These are phyloP conservation scores for Kryptopterus vitreolus DNA, from an alignment of 2,797 vertebrate genomes.

Conservation along the genomic window DNA sequence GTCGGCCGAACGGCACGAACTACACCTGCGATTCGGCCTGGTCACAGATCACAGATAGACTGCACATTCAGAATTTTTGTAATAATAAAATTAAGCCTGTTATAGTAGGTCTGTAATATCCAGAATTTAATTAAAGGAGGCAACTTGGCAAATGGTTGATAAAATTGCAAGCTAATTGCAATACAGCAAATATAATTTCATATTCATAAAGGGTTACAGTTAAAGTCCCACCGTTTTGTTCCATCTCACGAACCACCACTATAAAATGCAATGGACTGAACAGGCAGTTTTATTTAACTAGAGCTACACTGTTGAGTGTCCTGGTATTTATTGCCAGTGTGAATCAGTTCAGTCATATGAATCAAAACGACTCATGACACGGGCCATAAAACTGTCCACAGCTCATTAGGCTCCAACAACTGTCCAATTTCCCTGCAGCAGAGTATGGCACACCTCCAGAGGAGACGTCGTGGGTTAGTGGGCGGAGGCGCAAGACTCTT, in stretches of 20 bases:
- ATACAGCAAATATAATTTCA: conserved; percentile 13
- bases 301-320: conserved; percentile 12
- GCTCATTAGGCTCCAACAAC: conserved; percentile 49
- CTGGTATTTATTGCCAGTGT: conserved; percentile 39
- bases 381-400: conserved; percentile 49
- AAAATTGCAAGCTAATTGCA: conserved; percentile 25
- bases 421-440: conserved; percentile 50
- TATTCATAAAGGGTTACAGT: conserved; percentile 1
- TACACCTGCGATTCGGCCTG: background rate
- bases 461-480: conserved; percentile 32
- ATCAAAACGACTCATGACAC: conserved; percentile 43
- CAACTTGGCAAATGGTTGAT: conserved; percentile 17
- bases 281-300: conserved; percentile 32
- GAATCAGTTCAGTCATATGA: conserved; percentile 41
- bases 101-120: background rate
- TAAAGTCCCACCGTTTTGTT: conserved; percentile 15
- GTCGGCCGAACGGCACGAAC: conserved; percentile 9
- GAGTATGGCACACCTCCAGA: conserved; percentile 43
- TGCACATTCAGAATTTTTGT: conserved; percentile 13
- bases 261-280: conserved; percentile 24
- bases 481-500: conserved; percentile 34
- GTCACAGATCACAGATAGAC: conserved; percentile 19
- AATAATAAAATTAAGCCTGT: conserved; percentile 13
- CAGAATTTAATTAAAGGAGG: conserved; percentile 9
- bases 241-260: conserved; percentile 5